Evolutionary conservation across 2,797 vertebrate genomes (phyloP).

Genomic region (Leucoraja ocellata): DNA sequence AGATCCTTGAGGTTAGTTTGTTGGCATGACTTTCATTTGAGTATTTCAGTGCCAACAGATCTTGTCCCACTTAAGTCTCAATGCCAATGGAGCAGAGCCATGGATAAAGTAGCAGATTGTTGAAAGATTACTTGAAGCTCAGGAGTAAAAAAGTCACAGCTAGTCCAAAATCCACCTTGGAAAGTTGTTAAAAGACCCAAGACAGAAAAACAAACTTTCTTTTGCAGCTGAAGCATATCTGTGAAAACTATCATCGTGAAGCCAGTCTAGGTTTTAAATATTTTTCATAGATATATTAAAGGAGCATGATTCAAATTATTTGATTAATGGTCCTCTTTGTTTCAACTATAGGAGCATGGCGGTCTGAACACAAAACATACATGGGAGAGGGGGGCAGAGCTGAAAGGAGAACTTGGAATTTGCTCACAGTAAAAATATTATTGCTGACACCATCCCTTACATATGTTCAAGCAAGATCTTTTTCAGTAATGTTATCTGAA

Average conservation of each 20-base stretch:
- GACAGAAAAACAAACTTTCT: background rate
- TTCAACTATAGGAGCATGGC: background rate
- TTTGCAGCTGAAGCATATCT: background rate
- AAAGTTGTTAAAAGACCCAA: background rate
- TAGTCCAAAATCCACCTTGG: background rate
- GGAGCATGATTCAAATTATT: background rate
- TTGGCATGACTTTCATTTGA: background rate
- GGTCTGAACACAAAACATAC: background rate
- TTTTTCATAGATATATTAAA: background rate
- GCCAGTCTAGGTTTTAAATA: background rate
- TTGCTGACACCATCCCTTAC: background rate
- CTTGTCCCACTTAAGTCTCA: slow-evolving; percentile 6
- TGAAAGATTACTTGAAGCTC: slow-evolving; percentile 21
- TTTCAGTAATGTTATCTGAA: background rate
- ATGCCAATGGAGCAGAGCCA: background rate
- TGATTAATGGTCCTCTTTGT: background rate
- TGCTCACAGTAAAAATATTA: background rate
- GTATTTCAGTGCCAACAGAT: slow-evolving; percentile 10
- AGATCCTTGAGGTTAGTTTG: background rate
- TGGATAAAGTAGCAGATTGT: slow-evolving; percentile 32
- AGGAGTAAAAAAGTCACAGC: background rate
- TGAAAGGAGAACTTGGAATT: background rate
- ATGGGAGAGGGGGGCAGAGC: background rate
- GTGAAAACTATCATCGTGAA: background rate
- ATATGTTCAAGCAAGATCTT: background rate